Evolutionary conservation across 1,140 invertebrate species (phyloP).

Genomic region (Drosophila nigrodunni): DNA sequence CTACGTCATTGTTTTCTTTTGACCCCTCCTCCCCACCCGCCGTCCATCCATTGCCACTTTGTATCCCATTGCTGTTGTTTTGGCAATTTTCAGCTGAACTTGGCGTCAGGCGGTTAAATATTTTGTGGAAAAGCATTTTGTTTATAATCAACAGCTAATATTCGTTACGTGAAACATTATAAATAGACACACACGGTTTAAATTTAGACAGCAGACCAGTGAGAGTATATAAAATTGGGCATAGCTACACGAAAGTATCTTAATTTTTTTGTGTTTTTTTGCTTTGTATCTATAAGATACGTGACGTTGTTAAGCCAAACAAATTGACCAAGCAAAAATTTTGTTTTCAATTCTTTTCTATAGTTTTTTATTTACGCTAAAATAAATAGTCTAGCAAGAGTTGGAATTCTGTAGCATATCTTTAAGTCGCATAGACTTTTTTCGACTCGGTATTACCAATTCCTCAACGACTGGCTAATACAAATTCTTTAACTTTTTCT

Average conservation of each 20-base stretch:
- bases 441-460: conserved; percentile 20
- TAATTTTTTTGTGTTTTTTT: conserved; percentile 12
- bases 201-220: conserved; percentile 49
- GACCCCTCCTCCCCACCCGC: background rate
- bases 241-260: conserved; percentile 36
- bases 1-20: conserved; percentile 61
- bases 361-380: conserved; percentile 13
- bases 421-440: background rate
- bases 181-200: conserved; percentile 61
- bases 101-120: conserved; percentile 75
- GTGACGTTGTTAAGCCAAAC: conserved; percentile 56
- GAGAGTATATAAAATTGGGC: conserved; percentile 31
- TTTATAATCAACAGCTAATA: conserved; percentile 74
- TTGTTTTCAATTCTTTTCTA: background rate
- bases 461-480: conserved; percentile 48
- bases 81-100: conserved; percentile 66
- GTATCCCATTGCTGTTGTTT: conserved; percentile 40
- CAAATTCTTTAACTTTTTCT: conserved; percentile 32
- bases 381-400: background rate
- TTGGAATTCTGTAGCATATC: background rate
- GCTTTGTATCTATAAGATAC: conserved; percentile 11
- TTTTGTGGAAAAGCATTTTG: conserved; percentile 59
- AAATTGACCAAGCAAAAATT: conserved; percentile 48
- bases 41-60: background rate
- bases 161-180: conserved; percentile 70